Evolutionary conservation across 2,797 vertebrate genomes (phyloP).

Genomic region (Ctenosaura bakeri): DNA sequence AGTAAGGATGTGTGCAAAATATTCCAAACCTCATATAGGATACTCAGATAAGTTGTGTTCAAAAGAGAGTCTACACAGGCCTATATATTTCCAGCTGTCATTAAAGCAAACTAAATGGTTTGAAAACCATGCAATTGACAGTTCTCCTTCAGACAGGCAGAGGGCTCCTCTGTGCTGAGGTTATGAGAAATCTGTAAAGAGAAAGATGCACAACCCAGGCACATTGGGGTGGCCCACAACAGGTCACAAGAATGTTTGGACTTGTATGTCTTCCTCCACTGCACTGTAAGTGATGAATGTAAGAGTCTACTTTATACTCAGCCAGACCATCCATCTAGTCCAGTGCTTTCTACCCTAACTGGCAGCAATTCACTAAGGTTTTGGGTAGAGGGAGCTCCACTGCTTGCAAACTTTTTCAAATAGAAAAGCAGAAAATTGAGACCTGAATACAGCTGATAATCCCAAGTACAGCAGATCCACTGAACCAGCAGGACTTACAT

Average conservation of each 20-base stretch:
- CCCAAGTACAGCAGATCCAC: too few relatives aligned
- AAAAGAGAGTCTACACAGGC: neutral
- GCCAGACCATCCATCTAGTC: neutral
- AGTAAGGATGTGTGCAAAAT: neutral
- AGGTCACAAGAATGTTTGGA: neutral
- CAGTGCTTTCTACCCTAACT: constrained; percentile 10
- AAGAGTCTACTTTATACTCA: neutral
- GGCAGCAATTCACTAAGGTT: neutral
- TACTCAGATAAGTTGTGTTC: neutral
- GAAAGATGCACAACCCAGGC: neutral
- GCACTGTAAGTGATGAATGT: neutral
- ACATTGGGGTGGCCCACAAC: neutral
- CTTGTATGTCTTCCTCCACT: neutral
- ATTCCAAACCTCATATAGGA: neutral
- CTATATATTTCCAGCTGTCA: neutral
- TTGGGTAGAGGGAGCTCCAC: neutral
- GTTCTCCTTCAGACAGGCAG: neutral
- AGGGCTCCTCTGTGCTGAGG: too few relatives aligned
- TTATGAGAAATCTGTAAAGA: neutral
- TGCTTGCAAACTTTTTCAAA: constrained; percentile 3
- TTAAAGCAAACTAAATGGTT: neutral
- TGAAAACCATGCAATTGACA: neutral
- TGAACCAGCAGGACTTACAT: too few relatives aligned
- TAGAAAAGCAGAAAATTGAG: neutral
- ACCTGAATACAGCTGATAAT: too few relatives aligned